Evolutionary conservation across 2,797 vertebrate genomes (phyloP), one percentile per base, ranked within the genome.

Genomic region (Takifugu rubripes): DNA sequence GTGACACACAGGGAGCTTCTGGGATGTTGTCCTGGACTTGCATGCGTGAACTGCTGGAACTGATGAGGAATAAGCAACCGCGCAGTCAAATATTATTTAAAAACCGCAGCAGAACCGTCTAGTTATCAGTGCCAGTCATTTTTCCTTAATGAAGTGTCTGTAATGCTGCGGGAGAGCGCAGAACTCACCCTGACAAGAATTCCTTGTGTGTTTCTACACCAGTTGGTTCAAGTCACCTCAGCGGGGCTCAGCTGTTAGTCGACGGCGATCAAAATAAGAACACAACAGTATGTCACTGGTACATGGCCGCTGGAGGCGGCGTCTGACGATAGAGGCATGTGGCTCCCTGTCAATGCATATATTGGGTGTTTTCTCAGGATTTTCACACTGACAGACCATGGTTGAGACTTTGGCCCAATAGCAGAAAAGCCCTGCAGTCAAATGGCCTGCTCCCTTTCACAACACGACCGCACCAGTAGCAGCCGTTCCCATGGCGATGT

Each of bases 1-100:
- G 82, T 83, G 86, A 84, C 86, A 87, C 72, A 70, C 90, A 91
- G 88, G 54, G 77, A 81, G 70, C 68, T 73, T 61, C 69, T 84
- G 47, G 68, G 75, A 79, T 66, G 56, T 68, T 56, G 66, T 58
- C 61, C 57, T 61, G 52, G 81, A 72, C 57, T 72, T 83, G 68
- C 61, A 56, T 82, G 64, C 70, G 71, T 42, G 51, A 64, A 76
- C 36, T 64, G 59, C 36, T 61, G 70, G 54, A 54, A 56, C 73
- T 64, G 56, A 72, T 68, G 26, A 52, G 50, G 36, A 66, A 68
- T 69, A 72, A 77, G 67, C 59, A 77, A 66, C 61, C 69, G 36
- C 36, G 15, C 47, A 49, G 25, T 29, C 53, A 43, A 9, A 55
- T 48, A 73, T 56, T 61, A 51, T 49, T 16, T 64, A 16, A 54